Evolutionary conservation across 2,113 vertebrate genomes (phyloP).

Genomic region (Tachuris rubrigastra): DNA sequence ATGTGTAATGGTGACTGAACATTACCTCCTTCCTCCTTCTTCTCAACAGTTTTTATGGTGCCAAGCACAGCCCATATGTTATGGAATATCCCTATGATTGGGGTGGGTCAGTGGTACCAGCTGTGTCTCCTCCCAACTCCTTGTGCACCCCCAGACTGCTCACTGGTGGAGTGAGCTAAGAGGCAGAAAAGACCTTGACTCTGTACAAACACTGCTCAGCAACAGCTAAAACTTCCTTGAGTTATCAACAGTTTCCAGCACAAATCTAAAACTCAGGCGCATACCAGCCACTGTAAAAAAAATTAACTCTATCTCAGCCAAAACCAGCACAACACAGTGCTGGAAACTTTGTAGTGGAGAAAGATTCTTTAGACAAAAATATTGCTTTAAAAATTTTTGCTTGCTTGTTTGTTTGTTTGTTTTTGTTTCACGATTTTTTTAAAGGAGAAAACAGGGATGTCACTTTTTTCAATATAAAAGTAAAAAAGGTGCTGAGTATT

Average conservation of each 20-base stretch:
- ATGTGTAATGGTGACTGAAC: fast-evolving
- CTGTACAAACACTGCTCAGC: neutral
- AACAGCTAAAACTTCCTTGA: neutral
- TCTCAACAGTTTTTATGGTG: neutral
- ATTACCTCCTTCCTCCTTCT: neutral
- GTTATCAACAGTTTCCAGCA: neutral
- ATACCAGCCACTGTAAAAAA: neutral
- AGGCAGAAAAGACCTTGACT: neutral
- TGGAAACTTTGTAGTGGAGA: neutral
- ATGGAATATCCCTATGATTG: neutral
- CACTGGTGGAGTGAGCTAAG: neutral
- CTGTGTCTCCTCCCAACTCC: neutral
- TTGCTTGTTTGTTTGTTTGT: fast-evolving
- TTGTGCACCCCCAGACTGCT: neutral
- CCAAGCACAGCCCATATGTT: no score
- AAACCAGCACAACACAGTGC: neutral
- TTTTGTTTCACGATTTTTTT: neutral
- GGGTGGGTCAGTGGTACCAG: fast-evolving
- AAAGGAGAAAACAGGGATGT: neutral
- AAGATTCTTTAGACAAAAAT: neutral
- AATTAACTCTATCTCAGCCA: neutral
- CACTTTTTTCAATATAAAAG: neutral
- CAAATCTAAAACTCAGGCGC: neutral
- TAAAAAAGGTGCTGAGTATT: neutral
- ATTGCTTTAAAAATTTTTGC: neutral